Evolutionary conservation across 1,140 invertebrate species (phyloP).

Genomic region (Heliconius nattereri): DNA sequence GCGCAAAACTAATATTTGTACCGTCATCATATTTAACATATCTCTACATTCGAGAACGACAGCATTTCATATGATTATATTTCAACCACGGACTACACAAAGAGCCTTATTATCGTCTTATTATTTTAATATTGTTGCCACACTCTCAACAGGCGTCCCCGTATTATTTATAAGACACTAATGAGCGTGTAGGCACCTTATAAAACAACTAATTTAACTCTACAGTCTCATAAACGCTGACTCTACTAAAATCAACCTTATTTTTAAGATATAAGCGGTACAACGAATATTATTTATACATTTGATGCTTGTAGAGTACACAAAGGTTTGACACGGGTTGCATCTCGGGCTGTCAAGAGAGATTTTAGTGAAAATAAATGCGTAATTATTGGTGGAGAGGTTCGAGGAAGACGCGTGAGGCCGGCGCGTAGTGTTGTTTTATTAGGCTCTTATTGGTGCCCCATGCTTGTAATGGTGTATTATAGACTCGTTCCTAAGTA

Average conservation of each 20-base stretch:
- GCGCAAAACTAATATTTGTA: neutral
- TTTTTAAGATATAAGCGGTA: slow-evolving; percentile 12
- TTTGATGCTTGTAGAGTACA: slow-evolving; percentile 37
- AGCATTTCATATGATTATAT: slow-evolving; percentile 38
- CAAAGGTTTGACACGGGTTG: slow-evolving; percentile 63
- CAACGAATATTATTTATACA: neutral
- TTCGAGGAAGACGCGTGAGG: slow-evolving; percentile 52
- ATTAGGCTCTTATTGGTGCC: slow-evolving; percentile 45
- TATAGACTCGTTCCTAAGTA: neutral
- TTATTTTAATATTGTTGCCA: slow-evolving; percentile 72
- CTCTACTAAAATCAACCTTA: slow-evolving; percentile 41
- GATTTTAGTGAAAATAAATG: slow-evolving; percentile 64
- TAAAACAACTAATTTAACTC: slow-evolving; percentile 43
- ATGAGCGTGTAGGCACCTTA: slow-evolving; percentile 65
- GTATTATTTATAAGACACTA: slow-evolving; percentile 62
- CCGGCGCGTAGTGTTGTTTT: slow-evolving; percentile 46
- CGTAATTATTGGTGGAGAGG: slow-evolving; percentile 56
- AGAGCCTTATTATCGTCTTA: slow-evolving; percentile 64
- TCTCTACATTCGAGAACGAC: slow-evolving; percentile 21
- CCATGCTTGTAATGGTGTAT: slow-evolving; percentile 19
- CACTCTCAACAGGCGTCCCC: slow-evolving; percentile 51
- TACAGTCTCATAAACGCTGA: slow-evolving; percentile 4
- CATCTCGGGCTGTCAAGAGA: slow-evolving; percentile 55
- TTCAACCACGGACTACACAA: slow-evolving; percentile 45
- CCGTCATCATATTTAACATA: slow-evolving; percentile 20